phyloP scores from a whole-genome alignment of 2,113 vertebrate genomes.

The Aptenodytes patagonicus region DNA sequence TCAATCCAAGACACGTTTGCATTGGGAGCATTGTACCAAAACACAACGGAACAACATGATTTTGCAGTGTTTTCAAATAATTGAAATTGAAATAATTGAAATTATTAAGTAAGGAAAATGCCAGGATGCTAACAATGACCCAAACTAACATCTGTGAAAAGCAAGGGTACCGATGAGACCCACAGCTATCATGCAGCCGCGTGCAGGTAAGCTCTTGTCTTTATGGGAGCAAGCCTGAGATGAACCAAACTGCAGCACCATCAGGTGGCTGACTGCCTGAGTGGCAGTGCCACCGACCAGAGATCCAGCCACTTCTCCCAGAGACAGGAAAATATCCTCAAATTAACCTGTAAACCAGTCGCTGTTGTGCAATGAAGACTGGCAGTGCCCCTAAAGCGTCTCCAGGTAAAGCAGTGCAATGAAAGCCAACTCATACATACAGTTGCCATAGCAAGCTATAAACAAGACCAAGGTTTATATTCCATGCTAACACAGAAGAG shows the following conservation, averaged over 20 bases:
- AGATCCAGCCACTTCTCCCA: neutral
- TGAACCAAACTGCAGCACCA: slow-evolving; percentile 53
- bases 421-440: neutral
- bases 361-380: neutral
- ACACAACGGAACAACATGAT: accelerated
- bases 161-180: neutral
- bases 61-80: neutral
- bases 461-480: neutral
- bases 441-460: neutral
- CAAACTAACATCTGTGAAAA: neutral
- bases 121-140: neutral
- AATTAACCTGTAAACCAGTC: neutral
- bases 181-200: neutral
- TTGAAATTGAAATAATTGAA: accelerated
- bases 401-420: neutral
- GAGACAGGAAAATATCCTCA: neutral
- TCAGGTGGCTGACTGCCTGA: slow-evolving; percentile 6
- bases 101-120: neutral
- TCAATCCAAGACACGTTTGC: neutral
- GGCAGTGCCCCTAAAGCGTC: neutral
- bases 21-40: neutral
- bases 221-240: neutral
- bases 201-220: neutral
- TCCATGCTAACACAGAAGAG: accelerated
- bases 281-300: neutral